Evolutionary conservation across 2,113 vertebrate genomes (phyloP), one percentile per base, ranked within the genome.

Genomic region (Labeo catla): DNA sequence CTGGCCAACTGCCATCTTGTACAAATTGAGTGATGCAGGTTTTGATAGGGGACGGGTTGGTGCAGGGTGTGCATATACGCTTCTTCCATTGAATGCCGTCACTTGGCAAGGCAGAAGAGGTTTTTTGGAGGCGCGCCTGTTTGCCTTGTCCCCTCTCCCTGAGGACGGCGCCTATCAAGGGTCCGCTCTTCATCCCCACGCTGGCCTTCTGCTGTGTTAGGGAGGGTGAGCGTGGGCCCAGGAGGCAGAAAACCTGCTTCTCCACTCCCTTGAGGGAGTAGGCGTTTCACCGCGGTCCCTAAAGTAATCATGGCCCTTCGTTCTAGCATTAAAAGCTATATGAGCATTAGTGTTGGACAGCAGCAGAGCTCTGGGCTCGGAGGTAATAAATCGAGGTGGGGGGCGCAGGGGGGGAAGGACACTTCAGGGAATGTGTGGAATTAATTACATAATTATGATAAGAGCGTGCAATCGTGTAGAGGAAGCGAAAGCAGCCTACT

Each of bases 391-490:
- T 80, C 54, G 19, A 57, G 70, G 65, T 52, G 77, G 16, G 81
- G 76, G 50, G 6, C 12, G 77, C 11, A 79, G 72, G 45, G 4
- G 15, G n/a, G 76, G n/a, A 12, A 65, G 59, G 23, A 70, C 52
- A 73, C 52, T 52, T 63, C 21, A 28, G 82, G 88, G 50, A 85
- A 47, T 16, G 63, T 59, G 19, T 76, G 78, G 4, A 92, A 91
- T 91, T 93, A 91, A 94, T 91, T 73, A 89, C 45, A 50, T 59
- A 84, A 93, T 88, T 86, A 87, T 90, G 68, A 39, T 36, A 36
- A 80, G 83, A 84, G 76, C 6, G 59, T 39, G 39, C 1, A 11
- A 77, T 59, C 34, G 15, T 23, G 66, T 70, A 34, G 50, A 54
- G 21, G 16, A 78, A 47, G n/a, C 28, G 16, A 70, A 68, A 70